Evolutionary conservation across 2,113 vertebrate genomes (phyloP).

Genomic region (Shinisaurus crocodilurus): DNA sequence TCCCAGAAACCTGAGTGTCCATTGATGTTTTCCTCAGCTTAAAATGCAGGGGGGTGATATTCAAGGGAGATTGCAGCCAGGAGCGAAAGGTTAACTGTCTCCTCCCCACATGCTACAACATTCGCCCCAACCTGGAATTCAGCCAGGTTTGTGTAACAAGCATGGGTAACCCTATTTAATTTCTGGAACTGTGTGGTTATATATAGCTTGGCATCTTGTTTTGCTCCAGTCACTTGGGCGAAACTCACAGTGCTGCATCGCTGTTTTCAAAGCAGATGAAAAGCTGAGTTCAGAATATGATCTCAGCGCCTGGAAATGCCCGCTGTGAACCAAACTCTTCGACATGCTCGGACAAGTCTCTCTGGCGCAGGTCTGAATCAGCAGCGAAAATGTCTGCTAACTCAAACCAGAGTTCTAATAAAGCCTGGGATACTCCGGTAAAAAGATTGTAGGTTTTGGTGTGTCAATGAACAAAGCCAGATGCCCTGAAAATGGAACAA

Average conservation of each 20-base stretch:
- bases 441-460: not conserved
- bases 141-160: not conserved
- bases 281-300: not conserved
- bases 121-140: not conserved
- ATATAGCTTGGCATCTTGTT: not conserved
- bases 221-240: not conserved
- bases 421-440: not conserved
- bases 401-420: not conserved
- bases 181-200: not conserved
- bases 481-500: not conserved
- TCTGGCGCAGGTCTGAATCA: not conserved
- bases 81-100: too few relatives aligned
- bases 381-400: not conserved
- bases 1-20: too few relatives aligned
- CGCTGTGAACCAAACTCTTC: not conserved
- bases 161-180: not conserved
- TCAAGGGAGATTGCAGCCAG: too few relatives aligned
- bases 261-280: slow-evolving; percentile 12
- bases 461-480: not conserved
- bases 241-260: not conserved
- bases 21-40: too few relatives aligned
- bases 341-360: not conserved
- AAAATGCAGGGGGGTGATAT: too few relatives aligned
- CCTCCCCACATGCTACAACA: too few relatives aligned
- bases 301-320: slow-evolving; percentile 26